Conservation (phyloP, 2,888 invertebrate species). For the Aspidapion aeneum region DNA sequence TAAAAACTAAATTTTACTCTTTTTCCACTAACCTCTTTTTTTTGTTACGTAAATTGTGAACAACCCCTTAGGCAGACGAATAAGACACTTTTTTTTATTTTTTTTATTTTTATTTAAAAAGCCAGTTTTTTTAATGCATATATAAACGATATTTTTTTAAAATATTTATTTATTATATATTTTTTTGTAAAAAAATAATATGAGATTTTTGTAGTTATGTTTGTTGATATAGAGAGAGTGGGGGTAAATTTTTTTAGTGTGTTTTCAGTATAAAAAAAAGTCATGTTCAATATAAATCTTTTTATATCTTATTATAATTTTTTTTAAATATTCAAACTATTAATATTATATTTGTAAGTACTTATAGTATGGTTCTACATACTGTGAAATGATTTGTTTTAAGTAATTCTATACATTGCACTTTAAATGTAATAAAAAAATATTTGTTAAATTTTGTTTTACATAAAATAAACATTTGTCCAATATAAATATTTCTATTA, state of each 20-base stretch:
- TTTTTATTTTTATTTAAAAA: too few relatives aligned
- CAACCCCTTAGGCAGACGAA: too few relatives aligned
- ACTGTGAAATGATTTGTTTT: conserved; percentile 40
- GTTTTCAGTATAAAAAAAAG: neutral
- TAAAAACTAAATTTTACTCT: too few relatives aligned
- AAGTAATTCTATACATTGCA: conserved; percentile 45
- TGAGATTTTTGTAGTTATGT: neutral
- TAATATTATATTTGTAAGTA: conserved; percentile 24
- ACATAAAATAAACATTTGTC: neutral
- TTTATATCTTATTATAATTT: neutral
- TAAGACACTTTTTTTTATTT: too few relatives aligned
- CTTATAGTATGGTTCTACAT: conserved; percentile 45
- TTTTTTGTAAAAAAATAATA: too few relatives aligned
- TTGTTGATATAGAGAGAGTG: neutral
- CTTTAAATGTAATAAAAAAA: conserved; percentile 19
- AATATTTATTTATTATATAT: too few relatives aligned
- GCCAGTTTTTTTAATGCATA: too few relatives aligned
- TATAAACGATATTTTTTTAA: too few relatives aligned
- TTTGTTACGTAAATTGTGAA: too few relatives aligned
- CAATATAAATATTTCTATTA: neutral
- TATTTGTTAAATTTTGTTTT: neutral
- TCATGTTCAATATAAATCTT: neutral
- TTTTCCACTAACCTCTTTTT: too few relatives aligned
- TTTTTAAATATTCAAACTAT: conserved; percentile 17
- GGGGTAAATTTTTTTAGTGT: too few relatives aligned